phyloP scores from a whole-genome alignment of 2,888 invertebrate genomes.

The Ophion obscuratus region DNA sequence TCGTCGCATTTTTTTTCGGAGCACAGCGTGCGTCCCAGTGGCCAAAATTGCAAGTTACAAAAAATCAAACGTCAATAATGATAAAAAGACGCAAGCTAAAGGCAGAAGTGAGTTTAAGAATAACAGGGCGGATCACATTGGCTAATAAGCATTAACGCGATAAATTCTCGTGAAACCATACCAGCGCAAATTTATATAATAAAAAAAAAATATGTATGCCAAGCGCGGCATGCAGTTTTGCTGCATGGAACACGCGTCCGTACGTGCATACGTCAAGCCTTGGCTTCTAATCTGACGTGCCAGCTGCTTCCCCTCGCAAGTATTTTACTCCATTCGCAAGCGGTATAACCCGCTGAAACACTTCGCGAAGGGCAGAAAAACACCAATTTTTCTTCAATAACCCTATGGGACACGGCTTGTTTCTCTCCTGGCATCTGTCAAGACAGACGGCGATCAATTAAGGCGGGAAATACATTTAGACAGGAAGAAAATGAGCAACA shows the following conservation, averaged over 20 bases:
- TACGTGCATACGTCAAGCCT: conserved; percentile 76
- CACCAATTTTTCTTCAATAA: conserved; percentile 11
- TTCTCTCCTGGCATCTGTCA: neutral
- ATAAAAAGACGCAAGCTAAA: conserved; percentile 23
- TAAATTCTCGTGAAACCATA: conserved; percentile 80
- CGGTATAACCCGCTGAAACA: conserved; percentile 35
- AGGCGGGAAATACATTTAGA: neutral
- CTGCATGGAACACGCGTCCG: conserved; percentile 58
- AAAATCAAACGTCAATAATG: conserved; percentile 12
- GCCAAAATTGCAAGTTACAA: neutral
- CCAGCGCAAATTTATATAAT: conserved; percentile 81
- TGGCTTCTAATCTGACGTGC: conserved; percentile 82
- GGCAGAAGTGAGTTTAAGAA: conserved; percentile 30
- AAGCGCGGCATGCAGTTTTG: conserved; percentile 65
- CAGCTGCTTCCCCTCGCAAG: conserved; percentile 63
- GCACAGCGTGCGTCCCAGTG: too few relatives aligned
- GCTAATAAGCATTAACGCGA: conserved; percentile 80
- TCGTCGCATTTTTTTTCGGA: too few relatives aligned
- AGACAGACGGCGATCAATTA: neutral
- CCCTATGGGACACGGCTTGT: neutral
- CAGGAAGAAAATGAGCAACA: too few relatives aligned
- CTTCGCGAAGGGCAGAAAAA: conserved; percentile 24
- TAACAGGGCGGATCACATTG: conserved; percentile 41
- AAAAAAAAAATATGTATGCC: conserved; percentile 81
- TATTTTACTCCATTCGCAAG: conserved; percentile 56